Percentiles rank a stretch among this genome's conserved stretches.
phyloP scores from a whole-genome alignment of 2,797 vertebrate species.

The Ctenosaura bakeri region DNA sequence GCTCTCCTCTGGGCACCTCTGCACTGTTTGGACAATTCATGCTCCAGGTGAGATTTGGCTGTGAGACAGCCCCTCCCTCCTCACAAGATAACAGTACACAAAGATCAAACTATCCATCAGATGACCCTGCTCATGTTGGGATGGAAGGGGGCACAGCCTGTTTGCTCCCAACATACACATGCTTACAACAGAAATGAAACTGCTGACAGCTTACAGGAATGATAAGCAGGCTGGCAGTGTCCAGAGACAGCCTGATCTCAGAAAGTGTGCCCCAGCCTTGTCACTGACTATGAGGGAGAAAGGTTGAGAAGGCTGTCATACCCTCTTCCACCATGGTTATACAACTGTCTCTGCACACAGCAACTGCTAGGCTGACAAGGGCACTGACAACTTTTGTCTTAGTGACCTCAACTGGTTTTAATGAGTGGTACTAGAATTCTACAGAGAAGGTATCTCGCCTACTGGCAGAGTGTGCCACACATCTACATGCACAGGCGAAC shows the following conservation, averaged over 20 bases:
- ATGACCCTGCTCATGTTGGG: background rate
- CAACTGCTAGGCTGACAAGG: background rate
- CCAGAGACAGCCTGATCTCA: constrained; percentile 29
- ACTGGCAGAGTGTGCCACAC: background rate
- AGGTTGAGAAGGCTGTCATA: background rate
- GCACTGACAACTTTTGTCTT: background rate
- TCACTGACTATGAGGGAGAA: constrained; percentile 4
- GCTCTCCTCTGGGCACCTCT: constrained; percentile 19
- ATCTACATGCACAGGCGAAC: background rate
- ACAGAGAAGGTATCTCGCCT: background rate
- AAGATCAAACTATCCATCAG: constrained; percentile 22
- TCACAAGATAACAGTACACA: constrained; percentile 18
- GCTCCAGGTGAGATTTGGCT: constrained; percentile 10
- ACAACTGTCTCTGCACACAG: constrained; percentile 1
- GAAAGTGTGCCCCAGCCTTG: constrained; percentile 17
- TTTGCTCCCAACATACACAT: background rate
- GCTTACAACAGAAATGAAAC: background rate
- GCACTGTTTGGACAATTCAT: constrained; percentile 13
- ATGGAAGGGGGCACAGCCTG: background rate
- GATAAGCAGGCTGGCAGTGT: background rate
- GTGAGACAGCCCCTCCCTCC: background rate
- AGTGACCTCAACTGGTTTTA: background rate
- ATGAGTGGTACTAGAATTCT: background rate
- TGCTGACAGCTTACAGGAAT: constrained; percentile 23
- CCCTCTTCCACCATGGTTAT: background rate